phyloP scores from a whole-genome alignment of 2,888 invertebrate genomes.

The Hypomecis punctinalis region DNA sequence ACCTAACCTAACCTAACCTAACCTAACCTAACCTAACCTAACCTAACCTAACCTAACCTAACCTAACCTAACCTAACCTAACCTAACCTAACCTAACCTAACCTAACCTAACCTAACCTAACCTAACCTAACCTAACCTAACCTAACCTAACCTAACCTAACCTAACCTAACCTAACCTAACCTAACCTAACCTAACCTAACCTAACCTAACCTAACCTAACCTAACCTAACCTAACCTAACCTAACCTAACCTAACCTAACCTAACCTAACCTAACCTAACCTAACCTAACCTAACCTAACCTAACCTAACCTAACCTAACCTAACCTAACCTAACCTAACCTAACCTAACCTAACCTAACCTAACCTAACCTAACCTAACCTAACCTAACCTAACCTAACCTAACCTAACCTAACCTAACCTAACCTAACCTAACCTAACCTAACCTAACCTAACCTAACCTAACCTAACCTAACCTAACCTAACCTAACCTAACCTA shows the following conservation, averaged over 20 bases:
- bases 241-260: conserved; percentile 21
- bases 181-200: conserved; percentile 13
- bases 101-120: conserved; percentile 25
- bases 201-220: conserved; percentile 18
- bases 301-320: conserved; percentile 21
- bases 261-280: conserved; percentile 21
- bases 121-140: conserved; percentile 23
- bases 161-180: conserved; percentile 22
- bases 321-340: conserved; percentile 21
- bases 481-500: conserved; percentile 22
- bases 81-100: conserved; percentile 24
- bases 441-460: conserved; percentile 22
- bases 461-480: conserved; percentile 22
- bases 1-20: conserved; percentile 28
- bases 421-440: conserved; percentile 22
- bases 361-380: conserved; percentile 16
- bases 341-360: conserved; percentile 16
- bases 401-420: conserved; percentile 22
- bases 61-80: conserved; percentile 25
- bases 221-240: conserved; percentile 21
- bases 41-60: conserved; percentile 22
- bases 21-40: conserved; percentile 24
- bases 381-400: conserved; percentile 22
- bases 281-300: conserved; percentile 21
- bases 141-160: conserved; percentile 25